Percentiles rank a stretch among this genome's conserved stretches.
Evolutionary conservation across 2,888 invertebrate species (phyloP).

Genomic region (Timandra comae): DNA sequence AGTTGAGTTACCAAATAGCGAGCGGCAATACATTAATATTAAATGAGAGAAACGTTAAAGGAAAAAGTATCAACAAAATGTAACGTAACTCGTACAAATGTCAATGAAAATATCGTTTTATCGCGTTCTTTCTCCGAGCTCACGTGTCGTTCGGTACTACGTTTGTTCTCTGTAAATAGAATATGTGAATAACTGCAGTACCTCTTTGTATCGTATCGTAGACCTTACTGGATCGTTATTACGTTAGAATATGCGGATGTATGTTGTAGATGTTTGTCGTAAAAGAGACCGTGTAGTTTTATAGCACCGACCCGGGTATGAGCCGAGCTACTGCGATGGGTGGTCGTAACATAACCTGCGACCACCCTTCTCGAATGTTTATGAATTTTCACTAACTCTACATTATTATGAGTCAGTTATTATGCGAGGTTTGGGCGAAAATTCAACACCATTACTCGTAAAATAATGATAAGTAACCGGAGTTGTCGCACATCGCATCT

Average conservation of each 20-base stretch:
- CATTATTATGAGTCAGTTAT: too few relatives aligned
- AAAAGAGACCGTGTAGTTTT: constrained; percentile 57
- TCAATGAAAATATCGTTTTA: constrained; percentile 15
- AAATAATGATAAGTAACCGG: too few relatives aligned
- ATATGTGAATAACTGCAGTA: constrained; percentile 47
- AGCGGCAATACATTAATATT: too few relatives aligned
- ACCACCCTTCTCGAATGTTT: constrained; percentile 44
- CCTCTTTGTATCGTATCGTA: constrained; percentile 40
- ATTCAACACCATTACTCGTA: too few relatives aligned
- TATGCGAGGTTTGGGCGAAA: too few relatives aligned
- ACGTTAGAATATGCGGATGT: constrained; percentile 41
- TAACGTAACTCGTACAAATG: constrained; percentile 6
- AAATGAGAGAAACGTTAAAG: background rate
- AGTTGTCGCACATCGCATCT: too few relatives aligned
- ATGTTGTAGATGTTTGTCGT: constrained; percentile 50
- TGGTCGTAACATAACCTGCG: constrained; percentile 55
- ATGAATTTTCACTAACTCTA: constrained; percentile 51
- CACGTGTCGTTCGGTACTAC: constrained; percentile 12
- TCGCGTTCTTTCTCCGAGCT: constrained; percentile 10
- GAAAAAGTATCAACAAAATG: constrained; percentile 7
- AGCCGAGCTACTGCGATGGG: constrained; percentile 42
- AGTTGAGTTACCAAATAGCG: too few relatives aligned
- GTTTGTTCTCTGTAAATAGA: constrained; percentile 35
- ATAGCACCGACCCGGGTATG: constrained; percentile 38
- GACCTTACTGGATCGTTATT: constrained; percentile 44